Base-by-base conservation (phyloP, 2,113 vertebrate species). In the Dromiciops gliroides region DNA sequence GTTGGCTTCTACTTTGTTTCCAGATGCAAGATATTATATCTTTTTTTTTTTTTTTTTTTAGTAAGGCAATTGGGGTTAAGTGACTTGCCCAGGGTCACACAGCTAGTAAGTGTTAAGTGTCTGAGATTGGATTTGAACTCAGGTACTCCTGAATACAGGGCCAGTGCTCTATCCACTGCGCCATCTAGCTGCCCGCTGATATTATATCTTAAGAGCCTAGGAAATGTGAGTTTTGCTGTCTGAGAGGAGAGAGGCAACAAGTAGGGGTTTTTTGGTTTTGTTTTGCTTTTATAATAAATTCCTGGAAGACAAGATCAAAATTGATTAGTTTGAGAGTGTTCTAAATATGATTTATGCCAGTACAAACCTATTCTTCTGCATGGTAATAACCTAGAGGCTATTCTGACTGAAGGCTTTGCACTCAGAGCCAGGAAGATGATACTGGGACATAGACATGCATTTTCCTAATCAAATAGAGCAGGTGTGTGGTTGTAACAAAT, bases 301-400 rank as follows among this genome's bases (percentile, higher is more conserved):
- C 67, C n/a, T 83, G 7, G n/a, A 83, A 83, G n/a, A 44, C 11
- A 67, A 67, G 67, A 83, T 75, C 60, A 75, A 75, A 75, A n/a
- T 75, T 75, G n/a, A 83, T 44, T 83, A 44, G 19, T 83, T 44
- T 44, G 67, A 83, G n/a, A 83, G 16, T 83, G 67, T 23, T 83
- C 67, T 83, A 83, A 83, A 44, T 83, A n/a, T 47, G 93, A 49
- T 37, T 37, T 52, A 1, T 7, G 0, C 23, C 83, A 50, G 3
- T 0, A 14, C 0, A 25, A 50, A 2, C 50, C 24, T 88, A 0
- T 48, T 75, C 51, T 31, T 95, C 48, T 44, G 0, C 11, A 24
- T 48, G 49, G 2, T 50, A 22, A 26, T 26, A 10, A 50, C n/a
- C 37, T 83, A 44, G n/a, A 83, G 67, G 19, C n/a, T 11, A 19